Conservation (phyloP, 2,888 invertebrate genomes). For the Leucozona laternaria region DNA sequence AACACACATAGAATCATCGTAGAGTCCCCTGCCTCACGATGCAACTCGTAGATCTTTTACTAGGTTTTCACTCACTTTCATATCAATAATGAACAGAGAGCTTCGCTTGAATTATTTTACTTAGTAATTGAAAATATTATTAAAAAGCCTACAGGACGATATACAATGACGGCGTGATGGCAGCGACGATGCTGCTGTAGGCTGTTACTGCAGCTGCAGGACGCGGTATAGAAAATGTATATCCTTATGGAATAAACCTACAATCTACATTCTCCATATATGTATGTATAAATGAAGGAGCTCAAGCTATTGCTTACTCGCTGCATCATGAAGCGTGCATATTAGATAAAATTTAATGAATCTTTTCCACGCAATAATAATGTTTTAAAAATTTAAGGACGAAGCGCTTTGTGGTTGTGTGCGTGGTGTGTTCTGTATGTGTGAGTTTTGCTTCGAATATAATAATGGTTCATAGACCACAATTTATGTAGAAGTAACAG, state of each 20-base stretch:
- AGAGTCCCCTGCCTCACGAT: constrained; percentile 20
- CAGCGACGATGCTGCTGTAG: background rate
- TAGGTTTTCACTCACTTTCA: constrained; percentile 74
- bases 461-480: background rate
- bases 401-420: background rate
- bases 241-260: constrained; percentile 57
- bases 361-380: constrained; percentile 51
- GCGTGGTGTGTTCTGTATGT: background rate
- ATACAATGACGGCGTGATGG: background rate
- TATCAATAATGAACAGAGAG: constrained; percentile 73
- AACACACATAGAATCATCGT: constrained; percentile 54
- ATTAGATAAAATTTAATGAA: constrained; percentile 72
- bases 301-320: constrained; percentile 2
- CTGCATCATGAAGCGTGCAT: constrained; percentile 41
- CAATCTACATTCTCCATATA: background rate
- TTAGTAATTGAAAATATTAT: constrained; percentile 75
- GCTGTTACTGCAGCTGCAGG: constrained; percentile 24
- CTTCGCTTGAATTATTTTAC: constrained; percentile 72
- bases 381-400: constrained; percentile 34
- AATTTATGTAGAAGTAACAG: background rate
- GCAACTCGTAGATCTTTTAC: constrained; percentile 59
- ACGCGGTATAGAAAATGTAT: constrained; percentile 43
- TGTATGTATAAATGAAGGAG: background rate
- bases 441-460: background rate
- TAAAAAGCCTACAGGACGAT: constrained; percentile 68